These are phyloP conservation scores for Andrena camellia DNA, from an alignment of 2,888 invertebrate species.

Conservation along the genomic window DNA sequence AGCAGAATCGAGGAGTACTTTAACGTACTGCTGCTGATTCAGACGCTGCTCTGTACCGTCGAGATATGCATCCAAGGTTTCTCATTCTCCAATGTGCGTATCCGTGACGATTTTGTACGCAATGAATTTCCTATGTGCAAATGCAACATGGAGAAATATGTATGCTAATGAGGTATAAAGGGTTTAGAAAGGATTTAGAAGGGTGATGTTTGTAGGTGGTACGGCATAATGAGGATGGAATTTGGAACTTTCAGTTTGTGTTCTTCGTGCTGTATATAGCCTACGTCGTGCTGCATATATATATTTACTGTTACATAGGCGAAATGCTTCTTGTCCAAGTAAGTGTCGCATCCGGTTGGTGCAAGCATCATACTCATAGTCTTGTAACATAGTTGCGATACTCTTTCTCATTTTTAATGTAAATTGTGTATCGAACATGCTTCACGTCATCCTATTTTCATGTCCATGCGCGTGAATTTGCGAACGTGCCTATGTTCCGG, in stretches of 20 bases:
- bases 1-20: slow-evolving; percentile 72
- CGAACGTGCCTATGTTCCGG: too few relatives aligned
- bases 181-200: slow-evolving; percentile 7
- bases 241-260: slow-evolving; percentile 47
- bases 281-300: slow-evolving; percentile 63
- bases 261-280: slow-evolving; percentile 58
- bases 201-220: slow-evolving; percentile 16
- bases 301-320: slow-evolving; percentile 74
- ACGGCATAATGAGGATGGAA: background rate
- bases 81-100: slow-evolving; percentile 67
- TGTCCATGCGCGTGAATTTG: background rate
- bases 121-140: background rate
- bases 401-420: background rate
- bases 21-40: slow-evolving; percentile 70
- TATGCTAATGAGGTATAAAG: too few relatives aligned
- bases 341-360: slow-evolving; percentile 2
- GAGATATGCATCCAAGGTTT: slow-evolving; percentile 76
- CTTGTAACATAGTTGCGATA: background rate
- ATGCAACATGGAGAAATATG: too few relatives aligned
- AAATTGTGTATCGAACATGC: background rate
- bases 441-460: background rate
- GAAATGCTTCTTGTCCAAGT: slow-evolving; percentile 64
- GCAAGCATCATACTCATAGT: background rate
- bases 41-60: slow-evolving; percentile 69
- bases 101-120: too few relatives aligned